Percentiles rank a stretch among this genome's conserved stretches.
phyloP scores from a whole-genome alignment of 2,113 vertebrate species.

The Hemiprocne comata region DNA sequence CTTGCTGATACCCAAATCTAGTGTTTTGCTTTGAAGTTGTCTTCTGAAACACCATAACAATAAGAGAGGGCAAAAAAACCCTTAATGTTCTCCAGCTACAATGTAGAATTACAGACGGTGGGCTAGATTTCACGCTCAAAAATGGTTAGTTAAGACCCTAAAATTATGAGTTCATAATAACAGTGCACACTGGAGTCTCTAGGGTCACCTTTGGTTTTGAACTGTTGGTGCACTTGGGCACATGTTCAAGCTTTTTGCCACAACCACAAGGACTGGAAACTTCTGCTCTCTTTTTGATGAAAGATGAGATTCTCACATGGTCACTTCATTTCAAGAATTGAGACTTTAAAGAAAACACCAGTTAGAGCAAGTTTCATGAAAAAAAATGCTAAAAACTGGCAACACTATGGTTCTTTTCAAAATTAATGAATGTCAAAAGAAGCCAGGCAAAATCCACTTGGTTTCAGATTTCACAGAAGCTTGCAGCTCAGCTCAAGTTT shows the following conservation, averaged over 20 bases:
- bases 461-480: slow-evolving; percentile 50
- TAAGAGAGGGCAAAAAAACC: not conserved
- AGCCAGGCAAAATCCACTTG: not conserved
- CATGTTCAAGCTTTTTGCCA: not conserved
- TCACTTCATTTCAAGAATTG: not conserved
- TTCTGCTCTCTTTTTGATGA: not conserved
- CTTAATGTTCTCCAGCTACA: not conserved
- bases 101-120: not conserved
- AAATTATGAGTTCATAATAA: not conserved
- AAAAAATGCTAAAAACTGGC: not conserved
- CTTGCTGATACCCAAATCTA: not conserved
- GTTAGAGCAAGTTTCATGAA: not conserved
- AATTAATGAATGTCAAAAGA: slow-evolving; percentile 38
- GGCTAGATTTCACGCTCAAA: not conserved
- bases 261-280: not conserved
- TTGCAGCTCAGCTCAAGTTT: slow-evolving; percentile 22
- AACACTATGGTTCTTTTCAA: not conserved
- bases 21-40: slow-evolving; percentile 26
- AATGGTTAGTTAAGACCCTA: not conserved
- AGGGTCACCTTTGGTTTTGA: not conserved
- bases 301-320: not conserved
- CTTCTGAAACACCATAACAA: slow-evolving; percentile 19
- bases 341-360: not conserved
- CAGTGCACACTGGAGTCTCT: not conserved
- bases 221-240: not conserved